Percentiles rank a stretch among this genome's conserved stretches.
phyloP scores from a whole-genome alignment of 1,140 invertebrate genomes.

The Ceratoteleas bidentatus region DNA sequence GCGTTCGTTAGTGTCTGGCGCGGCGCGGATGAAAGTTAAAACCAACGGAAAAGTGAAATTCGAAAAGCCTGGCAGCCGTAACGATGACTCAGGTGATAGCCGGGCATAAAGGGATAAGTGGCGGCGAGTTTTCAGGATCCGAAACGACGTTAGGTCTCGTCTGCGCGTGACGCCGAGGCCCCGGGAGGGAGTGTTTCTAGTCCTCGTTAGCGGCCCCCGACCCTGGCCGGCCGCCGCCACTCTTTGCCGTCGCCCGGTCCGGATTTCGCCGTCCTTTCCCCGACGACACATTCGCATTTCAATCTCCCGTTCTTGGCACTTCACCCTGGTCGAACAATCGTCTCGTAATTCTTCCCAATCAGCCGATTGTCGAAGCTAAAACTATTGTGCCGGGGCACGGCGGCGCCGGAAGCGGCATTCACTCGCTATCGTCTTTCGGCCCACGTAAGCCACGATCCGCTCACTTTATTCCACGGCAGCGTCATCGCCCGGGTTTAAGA shows the following conservation, averaged over 20 bases:
- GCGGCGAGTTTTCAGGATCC: slow-evolving; percentile 67
- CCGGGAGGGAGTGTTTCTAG: slow-evolving; percentile 70
- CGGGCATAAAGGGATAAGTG: slow-evolving; percentile 59
- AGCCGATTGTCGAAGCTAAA: slow-evolving; percentile 76
- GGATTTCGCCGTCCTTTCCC: slow-evolving; percentile 40
- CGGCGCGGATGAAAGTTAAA: slow-evolving; percentile 45
- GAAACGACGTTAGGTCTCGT: slow-evolving; percentile 73
- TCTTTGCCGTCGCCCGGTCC: slow-evolving; percentile 37
- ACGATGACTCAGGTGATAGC: slow-evolving; percentile 66
- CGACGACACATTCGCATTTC: slow-evolving; percentile 58
- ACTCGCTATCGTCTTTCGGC: slow-evolving; percentile 40
- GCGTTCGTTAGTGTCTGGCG: slow-evolving; percentile 33
- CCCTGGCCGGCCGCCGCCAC: slow-evolving; percentile 25
- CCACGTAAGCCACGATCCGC: slow-evolving; percentile 14
- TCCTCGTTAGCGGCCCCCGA: slow-evolving; percentile 72
- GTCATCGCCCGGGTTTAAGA: slow-evolving; percentile 57
- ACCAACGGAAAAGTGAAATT: slow-evolving; percentile 56
- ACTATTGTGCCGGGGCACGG: slow-evolving; percentile 73
- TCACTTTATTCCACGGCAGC: slow-evolving; percentile 43
- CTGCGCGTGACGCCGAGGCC: slow-evolving; percentile 73
- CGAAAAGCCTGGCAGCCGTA: slow-evolving; percentile 61
- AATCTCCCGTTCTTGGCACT: slow-evolving; percentile 68
- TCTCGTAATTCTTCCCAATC: slow-evolving; percentile 78
- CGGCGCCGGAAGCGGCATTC: slow-evolving; percentile 64
- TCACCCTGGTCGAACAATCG: slow-evolving; percentile 75